Evolutionary conservation across 2,888 invertebrate species (phyloP).

Genomic region (Drosophila buzzatii): DNA sequence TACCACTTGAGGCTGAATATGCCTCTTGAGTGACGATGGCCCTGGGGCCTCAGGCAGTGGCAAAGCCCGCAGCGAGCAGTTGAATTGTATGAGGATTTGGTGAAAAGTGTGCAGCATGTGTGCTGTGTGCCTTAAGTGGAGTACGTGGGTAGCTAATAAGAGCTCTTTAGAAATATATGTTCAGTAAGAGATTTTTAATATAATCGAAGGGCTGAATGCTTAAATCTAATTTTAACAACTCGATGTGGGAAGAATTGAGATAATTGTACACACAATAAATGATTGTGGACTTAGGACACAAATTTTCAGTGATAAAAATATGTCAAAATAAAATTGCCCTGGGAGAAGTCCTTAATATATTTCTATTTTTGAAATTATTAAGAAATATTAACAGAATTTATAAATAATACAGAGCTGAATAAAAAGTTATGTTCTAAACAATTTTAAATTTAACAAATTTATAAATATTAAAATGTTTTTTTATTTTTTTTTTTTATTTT

Average conservation of each 20-base stretch:
- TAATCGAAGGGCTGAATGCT: not conserved
- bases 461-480: no score
- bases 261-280: not conserved
- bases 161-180: conserved; percentile 1
- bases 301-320: not conserved
- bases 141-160: conserved; percentile 3
- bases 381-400: no score
- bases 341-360: not conserved
- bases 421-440: no score
- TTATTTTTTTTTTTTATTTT: no score
- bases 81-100: conserved; percentile 12
- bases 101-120: not conserved
- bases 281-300: not conserved
- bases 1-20: conserved; percentile 39
- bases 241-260: no score
- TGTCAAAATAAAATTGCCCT: not conserved
- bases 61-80: not conserved
- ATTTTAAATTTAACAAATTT: no score
- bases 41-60: not conserved
- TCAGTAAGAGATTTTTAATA: not conserved
- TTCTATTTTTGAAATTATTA: no score
- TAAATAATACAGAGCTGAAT: no score
- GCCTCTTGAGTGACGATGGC: conserved; percentile 8
- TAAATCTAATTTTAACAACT: not conserved
- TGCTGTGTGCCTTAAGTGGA: conserved; percentile 5